Conservation (phyloP, 2,797 vertebrate genomes). For the Notoglanidium macrostoma region DNA sequence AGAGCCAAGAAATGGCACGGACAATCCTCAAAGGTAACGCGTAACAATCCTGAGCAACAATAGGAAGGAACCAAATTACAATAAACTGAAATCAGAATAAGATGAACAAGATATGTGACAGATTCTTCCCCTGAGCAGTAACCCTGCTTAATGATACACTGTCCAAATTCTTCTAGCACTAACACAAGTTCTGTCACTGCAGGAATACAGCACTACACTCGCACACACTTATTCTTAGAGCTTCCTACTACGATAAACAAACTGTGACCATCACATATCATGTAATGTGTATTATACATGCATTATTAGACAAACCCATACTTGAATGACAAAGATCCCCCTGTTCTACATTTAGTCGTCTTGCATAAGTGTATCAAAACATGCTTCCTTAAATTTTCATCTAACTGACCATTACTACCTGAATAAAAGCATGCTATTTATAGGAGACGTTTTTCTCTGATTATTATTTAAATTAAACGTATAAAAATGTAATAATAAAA, state of each 20-base stretch:
- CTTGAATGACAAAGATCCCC: neutral
- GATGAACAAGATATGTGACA: neutral
- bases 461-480: neutral
- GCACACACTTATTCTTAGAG: neutral
- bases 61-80: neutral
- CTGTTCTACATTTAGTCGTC: neutral
- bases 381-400: neutral
- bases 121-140: neutral
- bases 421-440: neutral
- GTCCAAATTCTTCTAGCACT: neutral
- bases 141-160: conserved; percentile 1
- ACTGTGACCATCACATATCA: neutral
- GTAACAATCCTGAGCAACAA: conserved; percentile 5
- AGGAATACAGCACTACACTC: neutral
- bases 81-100: conserved; percentile 6
- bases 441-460: neutral
- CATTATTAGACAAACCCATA: neutral
- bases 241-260: neutral
- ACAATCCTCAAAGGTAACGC: conserved; percentile 28
- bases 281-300: neutral
- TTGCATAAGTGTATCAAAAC: neutral
- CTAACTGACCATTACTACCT: neutral
- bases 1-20: conserved; percentile 32
- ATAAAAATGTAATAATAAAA: neutral
- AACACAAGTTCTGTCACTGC: neutral